Evolutionary conservation across 2,888 invertebrate genomes (phyloP), one percentile per base, ranked within the genome.

Genomic region (Coelinius sp.): DNA sequence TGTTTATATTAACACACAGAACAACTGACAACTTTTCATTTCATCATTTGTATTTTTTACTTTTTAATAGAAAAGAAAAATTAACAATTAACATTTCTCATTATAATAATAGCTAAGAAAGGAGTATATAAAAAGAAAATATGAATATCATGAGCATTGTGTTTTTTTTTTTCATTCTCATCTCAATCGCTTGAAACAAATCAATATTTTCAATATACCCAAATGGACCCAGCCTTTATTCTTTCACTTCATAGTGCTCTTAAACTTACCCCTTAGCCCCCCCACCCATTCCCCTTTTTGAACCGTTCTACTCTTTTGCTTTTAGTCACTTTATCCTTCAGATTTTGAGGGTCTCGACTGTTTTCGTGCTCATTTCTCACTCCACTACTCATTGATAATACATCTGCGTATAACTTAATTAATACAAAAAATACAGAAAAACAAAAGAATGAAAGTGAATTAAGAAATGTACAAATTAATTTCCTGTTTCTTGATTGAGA

Each of bases 191-290:
- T 82, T 78, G 79, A 78, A 76, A 78, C 74, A 73, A 80, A 82
- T 83, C 82, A 79, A 84, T 82, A 83, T 80, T 83, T 84, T 81
- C 82, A 83, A 84, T 84, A 83, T 79, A 71, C 73, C 76, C 76
- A 80, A 83, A 83, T 82, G 84, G 80, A 79, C 72, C 14, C 7
- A 63, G 70, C 62, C 66, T 76, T 76, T 69, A 56, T 67, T 53
- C 56, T 66, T 64, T 71, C 49, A 35, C 63, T 53, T 46, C 41
- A 41, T 68, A 35, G 70, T 68, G 72, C 74, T 71, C 76, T 56
- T 70, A 68, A 71, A 6, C 72, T 63, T 38, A 46, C 20, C n/a
- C n/a, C n/a, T n/a, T n/a, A 27, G 24, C n/a, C 22, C n/a, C 17
- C 24, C 24, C 53, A 46, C 73, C 0, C 68, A 52, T 31, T n/a